Evolutionary conservation across 1,140 invertebrate genomes (phyloP), one percentile per base, ranked within the genome.

Genomic region (Goniozus legneri): DNA sequence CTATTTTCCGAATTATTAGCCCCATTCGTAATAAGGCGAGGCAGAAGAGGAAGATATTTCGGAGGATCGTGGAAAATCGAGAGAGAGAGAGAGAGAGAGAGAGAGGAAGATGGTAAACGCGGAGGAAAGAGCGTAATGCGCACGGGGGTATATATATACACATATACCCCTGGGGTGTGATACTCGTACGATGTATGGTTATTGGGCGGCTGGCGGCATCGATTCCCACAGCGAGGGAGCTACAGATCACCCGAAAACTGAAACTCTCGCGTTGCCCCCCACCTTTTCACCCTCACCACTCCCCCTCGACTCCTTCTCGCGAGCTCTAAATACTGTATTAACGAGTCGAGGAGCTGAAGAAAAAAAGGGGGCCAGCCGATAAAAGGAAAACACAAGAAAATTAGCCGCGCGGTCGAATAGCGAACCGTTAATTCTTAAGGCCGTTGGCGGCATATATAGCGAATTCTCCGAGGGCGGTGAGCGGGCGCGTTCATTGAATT

Each of bases 161-260:
- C 62, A 62, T 66, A 70, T 63, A 69, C 57, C 68, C 65, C 70
- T 46, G 49, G 69, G 70, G 70, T 70, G 67, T 73, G 70, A 71
- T 73, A 73, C 62, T 56, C 52, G 56, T 62, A 66, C 66, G 67
- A 73, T 70, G 70, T 73, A 73, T 71, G 70, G 70, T 73, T 73
- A 73, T 73, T 73, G 69, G 70, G 58, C 62, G 65, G 61, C 65
- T 67, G 60, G 62, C 64, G 66, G 69, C 69, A 71, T 73, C 70
- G 70, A 73, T 73, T 73, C 68, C 67, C 68, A 65, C 66, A 60
- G 57, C 70, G 51, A 68, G 70, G 70, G 69, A 73, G 69, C 70
- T 66, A 73, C 69, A 71, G 69, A 71, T 71, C 70, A 71, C 69
- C 64, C 61, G 60, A 48, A 67, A 73, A 69, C 68, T 71, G 61